phyloP scores from a whole-genome alignment of 2,888 invertebrate species.

The Cryptus viduatorius region DNA sequence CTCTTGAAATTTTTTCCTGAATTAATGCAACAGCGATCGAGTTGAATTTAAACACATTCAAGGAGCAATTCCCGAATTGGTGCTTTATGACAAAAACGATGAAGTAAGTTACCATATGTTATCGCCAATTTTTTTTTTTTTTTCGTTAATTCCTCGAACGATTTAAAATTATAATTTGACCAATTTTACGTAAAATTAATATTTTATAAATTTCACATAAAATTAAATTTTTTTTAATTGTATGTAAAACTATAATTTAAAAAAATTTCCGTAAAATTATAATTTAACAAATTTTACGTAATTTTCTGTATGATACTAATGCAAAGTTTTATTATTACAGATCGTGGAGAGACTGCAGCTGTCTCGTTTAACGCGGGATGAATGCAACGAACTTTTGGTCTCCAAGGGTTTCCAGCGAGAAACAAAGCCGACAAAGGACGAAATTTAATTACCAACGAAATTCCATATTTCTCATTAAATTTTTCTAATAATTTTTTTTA shows the following conservation, averaged over 20 bases:
- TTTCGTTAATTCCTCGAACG: no score
- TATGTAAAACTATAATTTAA: no score
- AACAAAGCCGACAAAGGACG: constrained; percentile 83
- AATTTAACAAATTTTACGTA: neutral
- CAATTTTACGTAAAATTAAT: no score
- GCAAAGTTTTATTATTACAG: constrained; percentile 73
- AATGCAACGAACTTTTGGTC: constrained; percentile 89
- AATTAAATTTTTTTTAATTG: no score
- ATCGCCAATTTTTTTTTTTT: neutral
- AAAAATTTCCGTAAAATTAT: no score
- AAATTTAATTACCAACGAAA: constrained; percentile 81
- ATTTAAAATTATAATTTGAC: no score
- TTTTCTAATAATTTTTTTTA: neutral
- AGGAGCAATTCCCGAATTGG: constrained; percentile 89
- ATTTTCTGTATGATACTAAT: constrained; percentile 25
- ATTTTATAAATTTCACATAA: no score
- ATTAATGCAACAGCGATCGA: constrained; percentile 80
- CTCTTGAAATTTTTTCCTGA: constrained; percentile 34
- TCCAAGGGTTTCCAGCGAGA: constrained; percentile 87
- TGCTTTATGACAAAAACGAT: constrained; percentile 87
- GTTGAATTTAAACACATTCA: constrained; percentile 89
- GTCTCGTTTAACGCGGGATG: constrained; percentile 86
- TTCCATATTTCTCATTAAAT: neutral
- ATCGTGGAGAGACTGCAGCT: constrained; percentile 89
- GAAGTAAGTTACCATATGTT: constrained; percentile 77